A percentile compares a stretch with the other conserved stretches of the same genome.
phyloP scores from a whole-genome alignment of 2,888 invertebrate genomes.

The Hypomecis punctinalis region DNA sequence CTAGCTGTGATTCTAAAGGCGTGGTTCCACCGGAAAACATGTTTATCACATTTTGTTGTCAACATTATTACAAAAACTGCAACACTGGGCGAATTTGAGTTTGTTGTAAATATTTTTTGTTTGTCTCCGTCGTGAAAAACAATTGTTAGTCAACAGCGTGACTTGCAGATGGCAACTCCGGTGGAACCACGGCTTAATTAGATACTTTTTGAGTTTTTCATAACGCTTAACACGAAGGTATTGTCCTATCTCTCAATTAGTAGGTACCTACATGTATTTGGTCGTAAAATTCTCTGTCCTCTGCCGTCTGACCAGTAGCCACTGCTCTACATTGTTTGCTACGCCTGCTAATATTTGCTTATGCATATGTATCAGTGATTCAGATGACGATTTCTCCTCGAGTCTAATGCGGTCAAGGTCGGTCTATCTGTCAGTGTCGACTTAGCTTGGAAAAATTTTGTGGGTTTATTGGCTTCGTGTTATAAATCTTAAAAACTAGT shows the following conservation, averaged over 20 bases:
- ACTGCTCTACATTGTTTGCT: conserved; percentile 37
- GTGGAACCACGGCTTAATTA: too few species aligned
- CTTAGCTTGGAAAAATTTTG: conserved; percentile 46
- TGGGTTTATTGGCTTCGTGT: conserved; percentile 49
- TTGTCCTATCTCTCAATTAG: neutral
- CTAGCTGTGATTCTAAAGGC: too few species aligned
- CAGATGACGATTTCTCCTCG: conserved; percentile 75
- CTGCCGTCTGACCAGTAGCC: conserved; percentile 36
- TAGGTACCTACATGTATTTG: neutral
- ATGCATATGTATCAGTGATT: conserved; percentile 55
- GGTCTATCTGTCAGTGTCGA: conserved; percentile 53
- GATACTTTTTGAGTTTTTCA: too few species aligned
- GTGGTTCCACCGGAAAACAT: too few species aligned
- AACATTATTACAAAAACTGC: too few species aligned
- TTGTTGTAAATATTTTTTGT: too few species aligned
- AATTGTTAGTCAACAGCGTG: too few species aligned
- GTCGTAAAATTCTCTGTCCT: conserved; percentile 25
- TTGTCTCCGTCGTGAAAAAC: too few species aligned
- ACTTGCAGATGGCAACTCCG: too few species aligned
- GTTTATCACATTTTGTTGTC: too few species aligned
- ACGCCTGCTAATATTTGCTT: conserved; percentile 48
- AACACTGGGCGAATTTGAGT: too few species aligned
- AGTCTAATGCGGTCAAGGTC: conserved; percentile 74
- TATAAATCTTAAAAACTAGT: conserved; percentile 15
- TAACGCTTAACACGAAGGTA: too few species aligned